Evolutionary conservation across 2,113 vertebrate species (phyloP), one percentile per base, ranked within the genome.

Genomic region (Myxocyprinus asiaticus): DNA sequence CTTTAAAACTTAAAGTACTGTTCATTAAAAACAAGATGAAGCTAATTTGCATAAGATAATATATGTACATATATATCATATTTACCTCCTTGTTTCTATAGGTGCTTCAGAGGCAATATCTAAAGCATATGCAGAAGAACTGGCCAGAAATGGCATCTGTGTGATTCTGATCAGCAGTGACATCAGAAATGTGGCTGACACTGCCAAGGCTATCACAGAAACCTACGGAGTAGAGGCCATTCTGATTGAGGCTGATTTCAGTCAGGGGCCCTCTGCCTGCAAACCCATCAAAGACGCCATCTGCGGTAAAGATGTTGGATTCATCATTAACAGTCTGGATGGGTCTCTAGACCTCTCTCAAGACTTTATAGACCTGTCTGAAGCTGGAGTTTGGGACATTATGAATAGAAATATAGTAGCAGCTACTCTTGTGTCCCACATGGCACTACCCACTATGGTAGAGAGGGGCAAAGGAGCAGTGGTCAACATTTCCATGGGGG

Each of bases 391-490:
- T 44, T 92, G 96, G 95, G 92, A 96, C 48, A 71, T 90, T 9
- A 87, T 98, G 43, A 93, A 95, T 0, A 76, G 89, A 70, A 96
- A 95, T 83, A 83, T 98, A 0, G 90, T 89, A 0, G 93, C 92
- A 0, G 93, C 94, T 2, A 95, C 91, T 3, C 83, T 97, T 86
- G 93, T 99, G 95, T 88, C 91, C 0, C 93, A 93, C 3, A 80
- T 97, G 33, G 94, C 97, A 78, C 87, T 99, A 77, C 96, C 97
- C 0, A 94, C 94, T 5, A 99, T 99, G 98, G 86, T 95, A 79
- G 87, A 94, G 87, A 94, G 92, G 62, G 90, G 86, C 87, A 94
- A 92, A 76, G 98, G 98, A 0, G 98, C 95, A 0, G 92, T 99
- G 14, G 92, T 99, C 83, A 97, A 97, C 2, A 81, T 99, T 86